phyloP scores from a whole-genome alignment of 2,113 vertebrate genomes.

The Sebastes fasciatus region DNA sequence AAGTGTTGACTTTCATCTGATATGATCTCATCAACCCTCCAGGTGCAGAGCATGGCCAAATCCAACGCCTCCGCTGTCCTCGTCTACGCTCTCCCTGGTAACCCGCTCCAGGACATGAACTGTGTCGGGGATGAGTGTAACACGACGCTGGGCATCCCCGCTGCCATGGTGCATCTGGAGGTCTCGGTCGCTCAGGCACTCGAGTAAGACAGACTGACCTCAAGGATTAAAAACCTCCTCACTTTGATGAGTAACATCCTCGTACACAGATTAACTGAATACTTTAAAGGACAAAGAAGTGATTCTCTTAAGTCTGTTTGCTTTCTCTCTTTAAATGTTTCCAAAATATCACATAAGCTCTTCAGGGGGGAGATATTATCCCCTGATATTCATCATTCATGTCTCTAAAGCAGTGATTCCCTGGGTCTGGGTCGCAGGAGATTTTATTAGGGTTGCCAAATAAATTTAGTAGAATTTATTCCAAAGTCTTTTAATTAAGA shows the following conservation, averaged over 20 bases:
- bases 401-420: not conserved
- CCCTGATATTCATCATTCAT: not conserved
- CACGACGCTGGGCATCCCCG: constrained; percentile 74
- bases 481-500: too few relatives aligned
- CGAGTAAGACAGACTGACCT: constrained; percentile 54
- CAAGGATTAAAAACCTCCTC: constrained; percentile 17
- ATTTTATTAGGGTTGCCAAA: too few relatives aligned
- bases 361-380: too few relatives aligned
- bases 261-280: not conserved
- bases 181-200: constrained; percentile 70
- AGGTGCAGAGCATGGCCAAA: constrained; percentile 83
- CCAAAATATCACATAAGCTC: not conserved
- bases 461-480: too few relatives aligned
- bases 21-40: not conserved
- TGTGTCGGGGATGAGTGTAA: constrained; percentile 79
- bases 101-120: constrained; percentile 85
- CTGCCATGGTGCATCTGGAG: constrained; percentile 85
- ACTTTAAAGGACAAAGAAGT: not conserved
- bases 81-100: constrained; percentile 77
- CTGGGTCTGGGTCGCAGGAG: too few relatives aligned
- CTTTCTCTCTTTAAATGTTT: constrained; percentile 4
- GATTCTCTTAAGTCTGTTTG: not conserved
- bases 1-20: not conserved
- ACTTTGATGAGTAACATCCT: constrained; percentile 2
- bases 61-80: constrained; percentile 83